Base-by-base conservation (phyloP, 2,797 vertebrate genomes). In the Microcaecilia unicolor region DNA sequence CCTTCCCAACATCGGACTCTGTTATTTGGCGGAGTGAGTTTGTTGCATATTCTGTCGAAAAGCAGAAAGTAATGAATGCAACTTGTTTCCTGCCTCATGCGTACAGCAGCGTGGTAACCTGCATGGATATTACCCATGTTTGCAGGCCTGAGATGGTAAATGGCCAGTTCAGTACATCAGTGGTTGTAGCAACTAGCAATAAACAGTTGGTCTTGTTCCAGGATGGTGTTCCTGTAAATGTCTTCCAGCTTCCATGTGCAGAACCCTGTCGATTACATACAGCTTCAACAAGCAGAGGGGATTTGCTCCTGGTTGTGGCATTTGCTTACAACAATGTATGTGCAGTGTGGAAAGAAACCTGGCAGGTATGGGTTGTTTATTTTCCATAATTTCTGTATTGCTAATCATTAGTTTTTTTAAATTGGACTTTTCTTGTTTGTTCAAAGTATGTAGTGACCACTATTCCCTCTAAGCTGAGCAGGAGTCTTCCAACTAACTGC, bases 141-240 rank as follows among this genome's bases (percentile, higher is more conserved):
- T 74, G 76, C 27, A 71, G 71, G 6, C 67, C 60, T 3, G 58
- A 81, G 16, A 44, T 58, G 6, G 14, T 34, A 6, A 64, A 63
- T 1, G 52, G 52, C 5, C 64, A 51, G 7, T 59, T 88, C 42
- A 70, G 18, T 41, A 72, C 78, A 9, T 65, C 74, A 2, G 68
- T 86, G 37, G 59, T 90, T 7, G 84, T 69, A 8, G 51, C 83
- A 15, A 97, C 91, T 2, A 72, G 43, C 38, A 79, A 65, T 31
- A 85, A 78, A 37, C 93, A 96, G 28, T 74, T 99, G 7, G 65
- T 98, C 55, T 78, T 70, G 48, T 88, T 96, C 58, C 81, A 89
- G 52, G 70, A 86, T 51, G 89, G 91, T 18, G 20, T 58, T 3
- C 86, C 87, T 10, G 78, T 69, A 65, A 75, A 83, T 6, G 55